Evolutionary conservation across 2,888 invertebrate species (phyloP).

Genomic region (Tetranychus piercei): DNA sequence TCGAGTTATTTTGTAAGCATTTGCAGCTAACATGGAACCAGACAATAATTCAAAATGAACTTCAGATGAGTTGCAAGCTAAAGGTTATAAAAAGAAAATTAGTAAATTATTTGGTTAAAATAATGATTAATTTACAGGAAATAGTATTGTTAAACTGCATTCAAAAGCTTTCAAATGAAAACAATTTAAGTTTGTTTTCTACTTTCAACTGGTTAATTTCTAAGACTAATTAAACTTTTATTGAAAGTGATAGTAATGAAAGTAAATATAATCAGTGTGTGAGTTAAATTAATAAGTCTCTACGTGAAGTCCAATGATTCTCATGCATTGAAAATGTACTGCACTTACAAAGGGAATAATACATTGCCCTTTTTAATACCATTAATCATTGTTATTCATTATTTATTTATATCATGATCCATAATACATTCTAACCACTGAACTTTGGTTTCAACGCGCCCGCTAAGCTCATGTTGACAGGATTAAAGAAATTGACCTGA

Average conservation of each 20-base stretch:
- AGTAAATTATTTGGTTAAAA: not conserved
- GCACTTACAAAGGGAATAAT: too few relatives aligned
- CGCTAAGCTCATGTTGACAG: not conserved
- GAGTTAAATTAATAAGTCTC: too few relatives aligned
- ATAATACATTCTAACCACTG: not conserved
- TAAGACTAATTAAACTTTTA: too few relatives aligned
- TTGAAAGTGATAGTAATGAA: too few relatives aligned
- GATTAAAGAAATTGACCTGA: not conserved
- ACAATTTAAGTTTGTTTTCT: too few relatives aligned
- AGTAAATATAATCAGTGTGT: too few relatives aligned
- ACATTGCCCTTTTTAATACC: not conserved
- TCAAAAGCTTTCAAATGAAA: too few relatives aligned
- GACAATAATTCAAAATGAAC: conserved; percentile 24
- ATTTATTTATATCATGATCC: not conserved
- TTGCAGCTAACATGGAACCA: conserved; percentile 17
- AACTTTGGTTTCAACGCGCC: not conserved
- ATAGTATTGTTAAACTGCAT: too few relatives aligned
- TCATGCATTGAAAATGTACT: too few relatives aligned
- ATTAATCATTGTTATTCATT: not conserved
- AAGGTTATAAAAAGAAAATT: not conserved
- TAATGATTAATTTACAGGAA: too few relatives aligned
- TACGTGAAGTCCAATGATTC: too few relatives aligned
- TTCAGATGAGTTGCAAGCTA: conserved; percentile 22
- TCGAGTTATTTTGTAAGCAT: conserved; percentile 20
- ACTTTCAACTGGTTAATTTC: too few relatives aligned